phyloP scores from a whole-genome alignment of 2,888 invertebrate species.

The Anthophora plumipes region DNA sequence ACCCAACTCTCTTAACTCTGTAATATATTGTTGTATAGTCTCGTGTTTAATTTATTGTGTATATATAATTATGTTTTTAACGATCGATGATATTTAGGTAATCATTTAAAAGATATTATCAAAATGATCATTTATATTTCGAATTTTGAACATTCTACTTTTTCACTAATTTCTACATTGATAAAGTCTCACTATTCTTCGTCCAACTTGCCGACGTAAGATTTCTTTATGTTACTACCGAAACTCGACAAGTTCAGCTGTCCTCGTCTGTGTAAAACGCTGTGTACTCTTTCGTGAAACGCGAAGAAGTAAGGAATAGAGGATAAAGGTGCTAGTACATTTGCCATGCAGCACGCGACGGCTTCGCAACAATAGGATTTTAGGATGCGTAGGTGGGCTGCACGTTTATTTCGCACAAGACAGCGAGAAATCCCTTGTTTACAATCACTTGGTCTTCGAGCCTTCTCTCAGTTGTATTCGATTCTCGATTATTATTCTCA shows the following conservation, averaged over 20 bases:
- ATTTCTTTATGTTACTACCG: slow-evolving; percentile 19
- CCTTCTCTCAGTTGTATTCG: slow-evolving; percentile 39
- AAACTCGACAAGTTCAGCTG: slow-evolving; percentile 34
- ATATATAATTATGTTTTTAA: not conserved
- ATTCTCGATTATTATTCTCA: slow-evolving; percentile 53
- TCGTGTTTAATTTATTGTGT: not conserved
- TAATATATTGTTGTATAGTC: not conserved
- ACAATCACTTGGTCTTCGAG: slow-evolving; percentile 60
- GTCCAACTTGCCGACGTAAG: slow-evolving; percentile 3
- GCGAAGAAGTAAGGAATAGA: slow-evolving; percentile 58
- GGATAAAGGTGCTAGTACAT: slow-evolving; percentile 65
- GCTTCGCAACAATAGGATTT: slow-evolving; percentile 70
- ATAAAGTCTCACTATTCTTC: not conserved
- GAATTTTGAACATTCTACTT: not conserved
- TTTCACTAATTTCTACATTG: not conserved
- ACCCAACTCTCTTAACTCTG: not conserved
- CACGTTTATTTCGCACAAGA: slow-evolving; percentile 69
- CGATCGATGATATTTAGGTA: not conserved
- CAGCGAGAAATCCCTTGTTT: slow-evolving; percentile 74
- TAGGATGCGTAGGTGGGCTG: slow-evolving; percentile 67
- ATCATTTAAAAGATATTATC: not conserved
- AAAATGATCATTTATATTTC: not conserved
- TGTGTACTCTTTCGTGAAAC: slow-evolving; percentile 41
- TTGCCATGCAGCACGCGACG: slow-evolving; percentile 73
- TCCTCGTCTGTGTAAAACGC: slow-evolving; percentile 29